Percentiles rank a stretch among this genome's conserved stretches.
Evolutionary conservation across 2,797 vertebrate genomes (phyloP).

Genomic region (Siniperca undulata): DNA sequence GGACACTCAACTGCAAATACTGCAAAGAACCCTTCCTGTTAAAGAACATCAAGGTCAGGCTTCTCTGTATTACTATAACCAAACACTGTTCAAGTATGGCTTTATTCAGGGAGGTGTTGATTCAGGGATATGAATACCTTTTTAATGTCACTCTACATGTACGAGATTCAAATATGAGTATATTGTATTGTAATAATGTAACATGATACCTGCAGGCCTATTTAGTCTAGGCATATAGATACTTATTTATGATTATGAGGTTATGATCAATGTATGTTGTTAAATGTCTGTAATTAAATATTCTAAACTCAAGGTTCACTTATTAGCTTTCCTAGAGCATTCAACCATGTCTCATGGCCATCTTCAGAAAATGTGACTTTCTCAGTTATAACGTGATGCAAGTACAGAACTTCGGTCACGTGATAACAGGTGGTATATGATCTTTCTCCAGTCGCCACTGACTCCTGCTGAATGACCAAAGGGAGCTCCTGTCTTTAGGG

Average conservation of each 20-base stretch:
- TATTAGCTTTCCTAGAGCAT: background rate
- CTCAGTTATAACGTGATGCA: background rate
- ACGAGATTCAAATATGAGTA: background rate
- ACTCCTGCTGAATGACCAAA: background rate
- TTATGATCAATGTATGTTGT: background rate
- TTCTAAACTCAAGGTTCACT: background rate
- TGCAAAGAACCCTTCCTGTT: constrained; percentile 88
- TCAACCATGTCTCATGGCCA: background rate
- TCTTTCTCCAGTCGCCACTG: background rate
- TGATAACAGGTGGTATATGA: background rate
- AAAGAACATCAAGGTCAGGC: constrained; percentile 86
- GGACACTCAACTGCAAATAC: constrained; percentile 90
- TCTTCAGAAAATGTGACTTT: background rate
- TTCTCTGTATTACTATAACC: background rate
- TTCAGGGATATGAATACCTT: background rate
- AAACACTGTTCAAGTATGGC: background rate
- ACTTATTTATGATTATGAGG: background rate
- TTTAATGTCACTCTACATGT: too few species aligned
- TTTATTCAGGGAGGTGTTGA: background rate
- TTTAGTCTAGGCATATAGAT: background rate
- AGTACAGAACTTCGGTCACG: background rate
- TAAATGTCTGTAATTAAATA: background rate
- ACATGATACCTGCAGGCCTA: background rate
- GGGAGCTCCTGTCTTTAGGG: background rate
- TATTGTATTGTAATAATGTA: background rate